Evolutionary conservation across 1,140 invertebrate genomes (phyloP), one percentile per base, ranked within the genome.

Genomic region (Myzus persicae): DNA sequence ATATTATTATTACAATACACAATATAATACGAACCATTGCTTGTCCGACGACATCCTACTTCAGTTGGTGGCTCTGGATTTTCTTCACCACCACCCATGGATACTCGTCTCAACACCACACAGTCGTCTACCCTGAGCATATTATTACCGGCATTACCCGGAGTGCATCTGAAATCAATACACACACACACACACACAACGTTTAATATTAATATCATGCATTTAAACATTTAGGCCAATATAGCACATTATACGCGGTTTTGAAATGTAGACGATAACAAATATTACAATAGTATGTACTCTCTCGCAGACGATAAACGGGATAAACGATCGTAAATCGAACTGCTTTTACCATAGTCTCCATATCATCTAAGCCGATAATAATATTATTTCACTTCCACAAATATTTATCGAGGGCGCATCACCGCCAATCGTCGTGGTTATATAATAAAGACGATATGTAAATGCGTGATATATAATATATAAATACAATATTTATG

Each of bases 81-180:
- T 87, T 94, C 94, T 82, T 94, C 94, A 6, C 94, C 94, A 48
- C 93, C 94, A 7, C 93, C 93, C 94, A 94, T 94, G 46, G 94
- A 94, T 42, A 94, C 94, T 46, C 94, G 91, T 46, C 94, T 93
- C 2, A 93, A 82, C 0, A 93, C 94, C 31, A 94, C 94, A 67
- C 93, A 94, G 48, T 94, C 94, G 40, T 93, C 91, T 48, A 94
- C 94, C 84, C 93, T 93, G 8, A 94, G 90, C 94, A 94, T 94
- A 44, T 44, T 48, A 48, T 48, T 93, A 40, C 87, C 93, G 48
- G 76, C 91, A 93, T 93, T 85, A 93, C 91, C 76, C 81, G 67
- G 38, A 85, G 26, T 54, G 8, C 24, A 22, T 51, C 91, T 82
- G 76, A 93, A 84, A 84, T 54, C 76, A 85, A 76, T 90, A 90